These are phyloP conservation scores for Drosophila mojavensis DNA, from an alignment of 1,140 invertebrate species.

Conservation along the genomic window DNA sequence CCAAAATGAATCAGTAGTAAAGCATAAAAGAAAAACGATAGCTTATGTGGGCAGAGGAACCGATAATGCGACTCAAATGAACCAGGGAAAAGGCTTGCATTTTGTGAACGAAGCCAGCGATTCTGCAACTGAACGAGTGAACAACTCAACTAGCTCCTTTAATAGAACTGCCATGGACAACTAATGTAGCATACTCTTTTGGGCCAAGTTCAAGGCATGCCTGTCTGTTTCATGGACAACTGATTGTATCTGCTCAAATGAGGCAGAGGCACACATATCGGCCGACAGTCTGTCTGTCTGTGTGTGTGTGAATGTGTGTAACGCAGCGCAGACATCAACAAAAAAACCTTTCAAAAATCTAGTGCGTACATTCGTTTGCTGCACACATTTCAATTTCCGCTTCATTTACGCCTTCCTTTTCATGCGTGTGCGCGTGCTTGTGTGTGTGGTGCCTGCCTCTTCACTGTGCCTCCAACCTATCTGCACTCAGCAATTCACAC, in stretches of 20 bases:
- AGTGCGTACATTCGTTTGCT: conserved; percentile 54
- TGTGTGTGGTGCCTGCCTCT: conserved; percentile 4
- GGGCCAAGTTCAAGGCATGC: conserved; percentile 17
- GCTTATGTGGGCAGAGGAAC: neutral
- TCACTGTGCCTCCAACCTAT: conserved; percentile 35
- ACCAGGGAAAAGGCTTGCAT: neutral
- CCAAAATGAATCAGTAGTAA: neutral
- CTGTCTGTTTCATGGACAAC: neutral
- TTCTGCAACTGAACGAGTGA: neutral
- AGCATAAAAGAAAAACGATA: neutral
- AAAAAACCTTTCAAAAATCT: conserved; percentile 73
- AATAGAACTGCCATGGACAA: neutral
- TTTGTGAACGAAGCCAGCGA: neutral
- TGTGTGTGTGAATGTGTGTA: neutral
- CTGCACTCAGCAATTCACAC: conserved; percentile 25
- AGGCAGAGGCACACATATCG: conserved; percentile 9
- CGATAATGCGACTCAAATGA: neutral
- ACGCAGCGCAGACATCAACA: conserved; percentile 51
- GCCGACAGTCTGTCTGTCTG: neutral
- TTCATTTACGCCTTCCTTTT: conserved; percentile 53
- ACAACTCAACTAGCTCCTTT: neutral
- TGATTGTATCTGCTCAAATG: conserved; percentile 18
- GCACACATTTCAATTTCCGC: conserved; percentile 70
- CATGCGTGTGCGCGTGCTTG: neutral
- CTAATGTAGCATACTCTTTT: conserved; percentile 5